Conservation (phyloP, 2,797 vertebrate species). For the Lepilemur ruficaudatus region DNA sequence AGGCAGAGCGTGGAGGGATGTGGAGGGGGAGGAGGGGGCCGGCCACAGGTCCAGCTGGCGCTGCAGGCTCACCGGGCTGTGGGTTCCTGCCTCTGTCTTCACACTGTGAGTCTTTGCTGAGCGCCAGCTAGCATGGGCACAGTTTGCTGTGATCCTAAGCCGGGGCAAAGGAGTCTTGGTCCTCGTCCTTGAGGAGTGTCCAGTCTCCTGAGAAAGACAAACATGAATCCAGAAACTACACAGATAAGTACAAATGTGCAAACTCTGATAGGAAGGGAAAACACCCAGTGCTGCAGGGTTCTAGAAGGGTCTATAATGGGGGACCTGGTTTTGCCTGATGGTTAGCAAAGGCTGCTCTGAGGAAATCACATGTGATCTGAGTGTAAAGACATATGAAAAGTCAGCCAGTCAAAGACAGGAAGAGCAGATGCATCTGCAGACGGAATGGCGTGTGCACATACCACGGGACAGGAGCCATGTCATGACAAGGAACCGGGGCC, state of each 20-base stretch:
- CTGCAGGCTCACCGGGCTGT: no score
- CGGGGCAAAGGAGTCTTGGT: neutral
- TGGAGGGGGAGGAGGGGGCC: rapidly evolving
- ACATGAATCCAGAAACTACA: neutral
- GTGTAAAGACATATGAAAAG: neutral
- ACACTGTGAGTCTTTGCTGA: rapidly evolving
- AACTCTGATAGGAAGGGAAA: neutral
- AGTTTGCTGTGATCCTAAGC: neutral
- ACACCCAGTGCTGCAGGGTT: neutral
- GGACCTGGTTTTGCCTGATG: neutral
- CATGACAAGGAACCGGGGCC: rapidly evolving
- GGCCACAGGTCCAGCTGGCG: no score
- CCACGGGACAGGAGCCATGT: rapidly evolving
- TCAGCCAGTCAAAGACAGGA: neutral
- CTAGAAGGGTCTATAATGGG: rapidly evolving
- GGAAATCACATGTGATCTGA: neutral
- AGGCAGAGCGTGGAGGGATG: rapidly evolving
- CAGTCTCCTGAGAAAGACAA: neutral
- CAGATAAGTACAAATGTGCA: neutral
- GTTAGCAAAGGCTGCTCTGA: neutral
- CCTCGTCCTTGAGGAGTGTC: neutral
- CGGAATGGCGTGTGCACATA: rapidly evolving
- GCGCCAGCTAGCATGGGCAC: neutral
- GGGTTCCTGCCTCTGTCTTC: neutral
- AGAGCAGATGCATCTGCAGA: no score